Conservation (phyloP, 2,888 invertebrate genomes). For the Amaurobius ferox region DNA sequence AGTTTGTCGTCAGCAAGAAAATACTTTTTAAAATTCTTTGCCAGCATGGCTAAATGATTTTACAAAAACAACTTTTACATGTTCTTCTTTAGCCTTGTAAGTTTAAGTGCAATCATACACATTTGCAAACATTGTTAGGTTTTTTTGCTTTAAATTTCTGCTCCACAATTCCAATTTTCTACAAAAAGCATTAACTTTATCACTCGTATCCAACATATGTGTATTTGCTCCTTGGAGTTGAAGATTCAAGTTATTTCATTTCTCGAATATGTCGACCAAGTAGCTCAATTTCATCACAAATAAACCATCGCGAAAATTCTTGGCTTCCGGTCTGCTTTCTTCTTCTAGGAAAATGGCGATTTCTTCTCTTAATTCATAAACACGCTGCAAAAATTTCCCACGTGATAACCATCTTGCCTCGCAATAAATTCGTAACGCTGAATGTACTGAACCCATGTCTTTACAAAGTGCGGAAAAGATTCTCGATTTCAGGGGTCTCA, state of each 20-base stretch:
- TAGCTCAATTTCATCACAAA: slow-evolving; percentile 43
- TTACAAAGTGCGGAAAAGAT: slow-evolving; percentile 18
- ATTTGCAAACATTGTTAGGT: too few species aligned
- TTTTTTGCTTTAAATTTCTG: slow-evolving; percentile 50
- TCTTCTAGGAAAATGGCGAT: not conserved
- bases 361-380: slow-evolving; percentile 33
- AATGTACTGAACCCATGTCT: slow-evolving; percentile 20
- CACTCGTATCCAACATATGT: slow-evolving; percentile 34
- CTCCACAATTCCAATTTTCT: slow-evolving; percentile 51
- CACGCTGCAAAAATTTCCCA: slow-evolving; percentile 28
- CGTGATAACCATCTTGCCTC: slow-evolving; percentile 31
- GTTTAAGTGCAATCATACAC: too few species aligned
- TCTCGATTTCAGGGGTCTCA: slow-evolving; percentile 21
- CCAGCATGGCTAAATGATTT: slow-evolving; percentile 38
- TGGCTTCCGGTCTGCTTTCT: slow-evolving; percentile 37
- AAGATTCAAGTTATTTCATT: slow-evolving; percentile 48
- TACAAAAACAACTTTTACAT: too few species aligned
- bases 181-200: slow-evolving; percentile 55
- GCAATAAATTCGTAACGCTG: slow-evolving; percentile 8
- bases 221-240: slow-evolving; percentile 43
- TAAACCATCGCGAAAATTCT: slow-evolving; percentile 48
- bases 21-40: slow-evolving; percentile 49
- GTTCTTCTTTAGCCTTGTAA: too few species aligned
- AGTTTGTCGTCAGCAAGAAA: slow-evolving; percentile 50
- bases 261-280: slow-evolving; percentile 47